These are phyloP conservation scores for Euclidia mi DNA, from an alignment of 2,888 invertebrate species.

Conservation along the genomic window DNA sequence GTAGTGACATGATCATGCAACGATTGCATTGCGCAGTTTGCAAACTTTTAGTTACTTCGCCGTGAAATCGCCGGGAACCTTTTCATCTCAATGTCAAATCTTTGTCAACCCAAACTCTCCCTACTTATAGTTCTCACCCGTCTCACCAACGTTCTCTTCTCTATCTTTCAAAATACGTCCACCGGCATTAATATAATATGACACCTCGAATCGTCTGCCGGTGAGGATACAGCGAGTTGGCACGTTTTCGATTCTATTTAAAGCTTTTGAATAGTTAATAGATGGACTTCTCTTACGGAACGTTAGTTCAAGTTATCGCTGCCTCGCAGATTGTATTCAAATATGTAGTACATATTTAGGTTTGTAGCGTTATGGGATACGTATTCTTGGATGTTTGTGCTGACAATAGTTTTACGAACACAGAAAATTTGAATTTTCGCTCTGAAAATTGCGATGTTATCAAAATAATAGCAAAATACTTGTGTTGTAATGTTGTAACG, in stretches of 20 bases:
- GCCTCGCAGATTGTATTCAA: constrained; percentile 41
- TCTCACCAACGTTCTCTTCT: too few relatives aligned
- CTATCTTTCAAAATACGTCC: constrained; percentile 31
- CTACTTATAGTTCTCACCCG: too few relatives aligned
- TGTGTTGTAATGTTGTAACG: too few relatives aligned
- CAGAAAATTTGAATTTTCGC: too few relatives aligned
- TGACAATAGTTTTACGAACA: constrained; percentile 17
- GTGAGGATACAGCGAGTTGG: constrained; percentile 64
- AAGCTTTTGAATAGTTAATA: constrained; percentile 82
- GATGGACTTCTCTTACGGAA: constrained; percentile 48
- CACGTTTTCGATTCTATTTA: constrained; percentile 87
- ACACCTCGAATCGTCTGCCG: constrained; percentile 48
- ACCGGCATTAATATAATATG: constrained; percentile 72
- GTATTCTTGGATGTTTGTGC: not conserved
- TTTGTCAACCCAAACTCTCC: too few relatives aligned
- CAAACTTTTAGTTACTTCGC: too few relatives aligned
- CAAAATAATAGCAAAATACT: too few relatives aligned
- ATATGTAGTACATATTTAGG: constrained; percentile 53
- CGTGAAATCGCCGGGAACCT: too few relatives aligned
- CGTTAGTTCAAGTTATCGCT: constrained; percentile 42
- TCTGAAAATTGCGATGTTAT: too few relatives aligned
- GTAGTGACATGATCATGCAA: too few relatives aligned
- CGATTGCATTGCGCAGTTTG: too few relatives aligned
- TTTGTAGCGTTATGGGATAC: constrained; percentile 28
- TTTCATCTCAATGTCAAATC: too few relatives aligned